A percentile compares a stretch with the other conserved stretches of the same genome.
Conservation (phyloP, 2,797 vertebrate genomes). For the Chelidonichthys spinosus region DNA sequence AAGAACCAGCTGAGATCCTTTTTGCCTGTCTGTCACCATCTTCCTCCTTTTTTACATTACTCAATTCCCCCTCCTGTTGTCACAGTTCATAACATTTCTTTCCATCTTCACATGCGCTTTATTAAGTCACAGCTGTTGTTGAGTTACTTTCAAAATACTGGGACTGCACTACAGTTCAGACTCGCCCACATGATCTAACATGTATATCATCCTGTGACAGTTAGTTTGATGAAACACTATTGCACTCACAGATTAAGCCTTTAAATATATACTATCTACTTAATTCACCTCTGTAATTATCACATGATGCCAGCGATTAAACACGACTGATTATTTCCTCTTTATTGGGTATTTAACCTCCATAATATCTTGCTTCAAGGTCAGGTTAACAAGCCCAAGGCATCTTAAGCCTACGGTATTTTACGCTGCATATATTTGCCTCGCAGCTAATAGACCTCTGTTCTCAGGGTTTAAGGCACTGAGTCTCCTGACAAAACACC, state of each 20-base stretch:
- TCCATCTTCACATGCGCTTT: neutral
- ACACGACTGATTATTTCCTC: slow-evolving; percentile 17
- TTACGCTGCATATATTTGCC: no score
- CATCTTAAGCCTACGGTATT: neutral
- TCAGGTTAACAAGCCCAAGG: neutral
- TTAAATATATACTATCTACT: slow-evolving; percentile 24
- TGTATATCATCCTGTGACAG: slow-evolving; percentile 20
- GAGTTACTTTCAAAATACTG: neutral
- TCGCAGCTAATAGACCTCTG: neutral
- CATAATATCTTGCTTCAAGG: slow-evolving; percentile 20
- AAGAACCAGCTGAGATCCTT: slow-evolving; percentile 20
- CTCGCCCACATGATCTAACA: neutral
- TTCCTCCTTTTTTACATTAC: no score
- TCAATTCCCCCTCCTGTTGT: no score
- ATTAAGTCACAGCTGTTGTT: no score
- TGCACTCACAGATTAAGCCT: slow-evolving; percentile 6
- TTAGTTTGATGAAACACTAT: neutral
- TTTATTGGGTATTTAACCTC: slow-evolving; percentile 20
- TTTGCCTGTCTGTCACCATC: no score
- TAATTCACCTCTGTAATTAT: slow-evolving; percentile 26
- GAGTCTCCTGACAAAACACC: neutral
- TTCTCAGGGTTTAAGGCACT: neutral
- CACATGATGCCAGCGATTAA: slow-evolving; percentile 28
- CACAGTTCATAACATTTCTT: neutral
- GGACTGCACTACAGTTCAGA: neutral